Evolutionary conservation across 2,888 invertebrate species (phyloP).

Genomic region (Diloba caeruleocephala): DNA sequence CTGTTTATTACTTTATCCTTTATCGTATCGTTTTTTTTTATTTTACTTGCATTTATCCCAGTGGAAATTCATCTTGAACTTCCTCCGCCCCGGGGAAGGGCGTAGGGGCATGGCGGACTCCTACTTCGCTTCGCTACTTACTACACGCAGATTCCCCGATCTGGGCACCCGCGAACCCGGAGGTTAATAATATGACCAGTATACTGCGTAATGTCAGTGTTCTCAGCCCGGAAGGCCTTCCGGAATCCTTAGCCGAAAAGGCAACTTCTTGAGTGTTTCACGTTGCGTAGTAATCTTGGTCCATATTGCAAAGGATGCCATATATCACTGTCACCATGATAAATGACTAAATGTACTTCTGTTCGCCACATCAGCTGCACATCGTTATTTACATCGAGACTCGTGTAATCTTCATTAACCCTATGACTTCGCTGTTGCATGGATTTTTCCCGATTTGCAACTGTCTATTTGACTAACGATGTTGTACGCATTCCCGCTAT

Average conservation of each 20-base stretch:
- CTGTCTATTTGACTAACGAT: background rate
- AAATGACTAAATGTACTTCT: constrained; percentile 34
- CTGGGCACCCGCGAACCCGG: too few relatives aligned
- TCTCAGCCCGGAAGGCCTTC: background rate
- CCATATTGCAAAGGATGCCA: constrained; percentile 23
- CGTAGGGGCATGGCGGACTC: too few relatives aligned
- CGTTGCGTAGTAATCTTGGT: constrained; percentile 26
- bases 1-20: too few relatives aligned
- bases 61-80: too few relatives aligned
- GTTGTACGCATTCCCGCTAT: background rate
- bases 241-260: background rate
- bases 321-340: constrained; percentile 49
- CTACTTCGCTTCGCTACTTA: too few relatives aligned
- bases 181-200: too few relatives aligned
- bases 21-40: too few relatives aligned
- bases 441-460: background rate
- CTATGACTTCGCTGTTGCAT: background rate
- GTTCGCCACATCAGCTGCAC: constrained; percentile 27
- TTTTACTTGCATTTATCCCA: too few relatives aligned
- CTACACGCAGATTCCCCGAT: too few relatives aligned
- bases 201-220: too few relatives aligned
- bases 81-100: too few relatives aligned
- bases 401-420: constrained; percentile 22
- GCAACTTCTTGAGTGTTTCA: constrained; percentile 13
- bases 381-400: constrained; percentile 22